A percentile compares a stretch with the other conserved stretches of the same genome.
Conservation (phyloP, 37 sponge, comb jelly and placozoan genomes). For the Halisarca cf. caerulea region DNA sequence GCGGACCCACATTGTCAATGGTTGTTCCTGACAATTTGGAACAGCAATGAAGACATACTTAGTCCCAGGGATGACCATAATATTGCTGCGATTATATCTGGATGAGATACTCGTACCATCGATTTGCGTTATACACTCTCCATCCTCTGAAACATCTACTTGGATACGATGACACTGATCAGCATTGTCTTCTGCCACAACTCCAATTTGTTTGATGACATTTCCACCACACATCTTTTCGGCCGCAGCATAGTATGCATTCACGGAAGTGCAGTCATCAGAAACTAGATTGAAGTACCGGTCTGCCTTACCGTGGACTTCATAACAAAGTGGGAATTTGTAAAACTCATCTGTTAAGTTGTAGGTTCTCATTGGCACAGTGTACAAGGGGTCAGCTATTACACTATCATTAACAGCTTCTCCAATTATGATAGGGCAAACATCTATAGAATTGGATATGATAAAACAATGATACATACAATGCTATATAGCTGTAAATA, state of each 20-base stretch:
- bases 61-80: not conserved
- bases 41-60: constrained; percentile 40
- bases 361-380: too few species aligned
- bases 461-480: too few species aligned
- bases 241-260: not conserved
- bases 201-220: constrained; percentile 49
- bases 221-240: constrained; percentile 6
- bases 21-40: constrained; percentile 61
- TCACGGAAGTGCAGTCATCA: not conserved
- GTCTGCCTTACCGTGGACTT: not conserved
- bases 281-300: not conserved
- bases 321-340: not conserved
- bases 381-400: too few species aligned
- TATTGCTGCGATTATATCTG: not conserved
- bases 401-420: too few species aligned
- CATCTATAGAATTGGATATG: too few species aligned
- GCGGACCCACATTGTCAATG: constrained; percentile 61
- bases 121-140: constrained; percentile 27
- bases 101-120: not conserved
- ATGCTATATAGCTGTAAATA: too few species aligned
- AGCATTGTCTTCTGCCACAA: constrained; percentile 26
- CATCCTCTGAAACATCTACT: constrained; percentile 24
- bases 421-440: too few species aligned
- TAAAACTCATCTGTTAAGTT: not conserved
- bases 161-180: constrained; percentile 35